Conservation (phyloP, 2,113 vertebrate genomes). For the Nymphicus hollandicus region DNA sequence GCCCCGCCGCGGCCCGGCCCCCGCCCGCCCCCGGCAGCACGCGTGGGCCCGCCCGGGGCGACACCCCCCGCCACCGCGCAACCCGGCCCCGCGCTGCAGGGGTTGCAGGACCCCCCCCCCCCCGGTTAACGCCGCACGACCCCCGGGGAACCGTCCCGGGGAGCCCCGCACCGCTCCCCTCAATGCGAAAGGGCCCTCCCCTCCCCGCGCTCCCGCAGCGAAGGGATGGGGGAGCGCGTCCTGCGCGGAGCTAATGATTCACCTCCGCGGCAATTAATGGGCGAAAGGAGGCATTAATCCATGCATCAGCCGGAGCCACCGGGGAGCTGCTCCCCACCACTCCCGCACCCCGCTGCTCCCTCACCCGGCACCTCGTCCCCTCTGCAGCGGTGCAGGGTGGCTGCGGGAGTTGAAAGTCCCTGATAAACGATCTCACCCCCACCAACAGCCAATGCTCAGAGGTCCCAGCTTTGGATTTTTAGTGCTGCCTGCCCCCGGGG, state of each 20-base stretch:
- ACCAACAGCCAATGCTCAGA: not conserved
- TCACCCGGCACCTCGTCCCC: not conserved
- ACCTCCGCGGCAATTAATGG: not conserved
- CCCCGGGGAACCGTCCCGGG: not conserved
- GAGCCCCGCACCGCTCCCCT: not conserved
- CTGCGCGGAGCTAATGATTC: not conserved
- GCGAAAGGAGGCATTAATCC: not conserved
- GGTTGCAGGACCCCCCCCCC: not conserved
- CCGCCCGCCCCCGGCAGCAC: not conserved
- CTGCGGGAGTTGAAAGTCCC: not conserved
- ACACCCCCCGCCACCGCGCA: not conserved
- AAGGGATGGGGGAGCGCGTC: not conserved
- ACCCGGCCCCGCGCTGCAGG: not conserved
- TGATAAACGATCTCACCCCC: not conserved
- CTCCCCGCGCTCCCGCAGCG: not conserved
- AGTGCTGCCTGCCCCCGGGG: not conserved
- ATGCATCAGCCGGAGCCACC: not conserved
- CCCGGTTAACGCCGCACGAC: not conserved
- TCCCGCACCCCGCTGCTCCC: not conserved
- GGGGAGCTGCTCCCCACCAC: no score
- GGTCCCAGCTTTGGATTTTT: not conserved
- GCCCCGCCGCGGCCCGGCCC: no score
- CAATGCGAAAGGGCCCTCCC: not conserved
- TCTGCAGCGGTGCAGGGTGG: not conserved
- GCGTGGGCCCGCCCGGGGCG: not conserved